These are phyloP conservation scores for Eugnorisma glareosa DNA, from an alignment of 2,888 invertebrate species.

Conservation along the genomic window DNA sequence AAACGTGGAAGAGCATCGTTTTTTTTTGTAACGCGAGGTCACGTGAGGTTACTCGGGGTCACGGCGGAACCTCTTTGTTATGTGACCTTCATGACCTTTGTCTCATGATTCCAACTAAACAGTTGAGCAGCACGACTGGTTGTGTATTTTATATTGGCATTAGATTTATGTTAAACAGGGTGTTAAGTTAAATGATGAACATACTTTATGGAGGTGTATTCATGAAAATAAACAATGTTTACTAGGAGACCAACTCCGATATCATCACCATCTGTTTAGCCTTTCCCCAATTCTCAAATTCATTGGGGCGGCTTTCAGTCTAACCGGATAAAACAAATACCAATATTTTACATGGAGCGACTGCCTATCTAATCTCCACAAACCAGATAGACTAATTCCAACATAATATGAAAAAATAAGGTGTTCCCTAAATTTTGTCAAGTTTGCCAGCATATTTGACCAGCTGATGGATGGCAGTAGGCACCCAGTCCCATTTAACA, in stretches of 20 bases:
- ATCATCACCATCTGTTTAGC: background rate
- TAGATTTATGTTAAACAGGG: background rate
- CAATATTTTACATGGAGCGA: no score
- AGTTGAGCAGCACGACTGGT: conserved; percentile 17
- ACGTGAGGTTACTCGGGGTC: conserved; percentile 19
- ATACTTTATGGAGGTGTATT: background rate
- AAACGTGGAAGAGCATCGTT: conserved; percentile 53
- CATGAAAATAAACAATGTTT: background rate
- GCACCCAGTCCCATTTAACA: background rate
- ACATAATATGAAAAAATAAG: background rate
- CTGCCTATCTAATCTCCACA: no score
- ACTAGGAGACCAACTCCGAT: background rate
- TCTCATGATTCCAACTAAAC: conserved; percentile 27
- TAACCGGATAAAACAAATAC: no score
- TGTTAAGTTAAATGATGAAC: background rate
- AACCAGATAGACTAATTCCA: no score
- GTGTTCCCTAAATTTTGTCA: background rate
- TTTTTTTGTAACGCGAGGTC: conserved; percentile 56
- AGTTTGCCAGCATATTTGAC: no score
- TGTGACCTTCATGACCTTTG: conserved; percentile 43
- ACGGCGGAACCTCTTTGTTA: conserved; percentile 33
- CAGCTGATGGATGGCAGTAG: background rate
- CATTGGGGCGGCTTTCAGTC: no score
- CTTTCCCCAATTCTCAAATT: no score
- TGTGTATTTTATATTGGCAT: conserved; percentile 29